Evolutionary conservation across 2,888 invertebrate species (phyloP).

Genomic region (Leucoptera coffeella): DNA sequence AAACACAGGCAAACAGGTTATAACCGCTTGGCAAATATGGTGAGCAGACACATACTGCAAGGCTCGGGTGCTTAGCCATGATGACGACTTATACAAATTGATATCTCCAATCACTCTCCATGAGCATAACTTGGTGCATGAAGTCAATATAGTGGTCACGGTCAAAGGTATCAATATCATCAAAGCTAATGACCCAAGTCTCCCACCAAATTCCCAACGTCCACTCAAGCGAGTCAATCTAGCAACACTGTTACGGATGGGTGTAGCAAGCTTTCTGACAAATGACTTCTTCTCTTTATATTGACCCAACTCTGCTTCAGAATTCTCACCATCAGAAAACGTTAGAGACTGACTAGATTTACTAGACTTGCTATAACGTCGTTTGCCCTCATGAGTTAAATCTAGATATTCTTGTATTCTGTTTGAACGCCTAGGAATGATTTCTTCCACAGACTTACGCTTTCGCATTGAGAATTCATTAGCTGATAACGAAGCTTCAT

Average conservation of each 20-base stretch:
- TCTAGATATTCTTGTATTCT: constrained; percentile 22
- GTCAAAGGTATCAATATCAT: constrained; percentile 26
- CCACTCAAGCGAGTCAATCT: constrained; percentile 14
- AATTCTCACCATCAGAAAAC: constrained; percentile 33
- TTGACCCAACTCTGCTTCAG: constrained; percentile 18
- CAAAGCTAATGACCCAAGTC: constrained; percentile 19
- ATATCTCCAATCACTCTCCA: constrained; percentile 17
- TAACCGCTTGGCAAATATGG: constrained; percentile 33
- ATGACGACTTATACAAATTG: constrained; percentile 12
- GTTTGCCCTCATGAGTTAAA: constrained; percentile 20
- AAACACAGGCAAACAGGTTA: constrained; percentile 50
- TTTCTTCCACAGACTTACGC: constrained; percentile 21
- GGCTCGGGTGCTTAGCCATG: constrained; percentile 22
- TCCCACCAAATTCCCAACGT: constrained; percentile 36
- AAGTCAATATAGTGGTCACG: constrained; percentile 22
- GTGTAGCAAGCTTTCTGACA: constrained; percentile 34
- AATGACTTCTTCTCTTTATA: constrained; percentile 19
- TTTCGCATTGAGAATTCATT: constrained; percentile 22
- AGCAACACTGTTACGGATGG: constrained; percentile 20
- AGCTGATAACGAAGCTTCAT: constrained; percentile 10
- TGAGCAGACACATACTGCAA: constrained; percentile 25
- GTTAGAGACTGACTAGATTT: constrained; percentile 29
- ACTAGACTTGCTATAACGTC: constrained; percentile 30
- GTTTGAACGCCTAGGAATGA: constrained; percentile 24
- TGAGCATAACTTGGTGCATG: constrained; percentile 28